Conservation (phyloP, 2,888 invertebrate genomes). For the Eupeodes luniger region DNA sequence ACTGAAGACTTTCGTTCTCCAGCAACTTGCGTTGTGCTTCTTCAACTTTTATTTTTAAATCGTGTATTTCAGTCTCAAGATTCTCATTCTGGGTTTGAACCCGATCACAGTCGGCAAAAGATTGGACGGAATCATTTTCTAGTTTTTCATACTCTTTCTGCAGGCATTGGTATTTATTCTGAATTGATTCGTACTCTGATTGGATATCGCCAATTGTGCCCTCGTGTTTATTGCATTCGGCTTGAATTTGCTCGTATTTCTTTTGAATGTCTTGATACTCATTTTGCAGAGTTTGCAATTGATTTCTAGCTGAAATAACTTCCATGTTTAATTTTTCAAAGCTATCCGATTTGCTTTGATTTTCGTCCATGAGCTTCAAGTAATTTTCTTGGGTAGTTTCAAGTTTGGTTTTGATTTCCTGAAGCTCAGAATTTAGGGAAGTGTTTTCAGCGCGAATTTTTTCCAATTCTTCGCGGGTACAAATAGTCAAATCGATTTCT, state of each 20-base stretch:
- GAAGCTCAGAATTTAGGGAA: conserved; percentile 46
- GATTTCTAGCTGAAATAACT: conserved; percentile 57
- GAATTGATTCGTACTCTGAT: conserved; percentile 78
- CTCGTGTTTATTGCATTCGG: conserved; percentile 77
- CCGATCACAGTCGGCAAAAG: conserved; percentile 76
- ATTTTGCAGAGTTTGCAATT: conserved; percentile 69
- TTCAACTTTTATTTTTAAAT: conserved; percentile 78
- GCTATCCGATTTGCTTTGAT: conserved; percentile 76
- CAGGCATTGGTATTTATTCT: conserved; percentile 79
- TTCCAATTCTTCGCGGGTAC: conserved; percentile 77
- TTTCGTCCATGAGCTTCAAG: conserved; percentile 75
- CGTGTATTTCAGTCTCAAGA: conserved; percentile 78
- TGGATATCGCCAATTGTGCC: conserved; percentile 78
- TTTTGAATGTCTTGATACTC: conserved; percentile 78
- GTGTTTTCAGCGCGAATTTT: conserved; percentile 75
- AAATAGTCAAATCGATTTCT: conserved; percentile 76
- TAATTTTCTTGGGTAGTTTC: conserved; percentile 71
- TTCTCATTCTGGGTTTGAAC: conserved; percentile 79
- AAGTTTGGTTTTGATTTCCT: conserved; percentile 56
- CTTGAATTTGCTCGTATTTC: conserved; percentile 78
- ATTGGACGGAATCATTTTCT: conserved; percentile 74
- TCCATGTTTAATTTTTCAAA: conserved; percentile 78
- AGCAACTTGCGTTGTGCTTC: conserved; percentile 78
- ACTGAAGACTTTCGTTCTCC: conserved; percentile 64
- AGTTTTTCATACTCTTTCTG: conserved; percentile 79